phyloP scores from a whole-genome alignment of 2,113 vertebrate species.

The Neofelis nebulosa region DNA sequence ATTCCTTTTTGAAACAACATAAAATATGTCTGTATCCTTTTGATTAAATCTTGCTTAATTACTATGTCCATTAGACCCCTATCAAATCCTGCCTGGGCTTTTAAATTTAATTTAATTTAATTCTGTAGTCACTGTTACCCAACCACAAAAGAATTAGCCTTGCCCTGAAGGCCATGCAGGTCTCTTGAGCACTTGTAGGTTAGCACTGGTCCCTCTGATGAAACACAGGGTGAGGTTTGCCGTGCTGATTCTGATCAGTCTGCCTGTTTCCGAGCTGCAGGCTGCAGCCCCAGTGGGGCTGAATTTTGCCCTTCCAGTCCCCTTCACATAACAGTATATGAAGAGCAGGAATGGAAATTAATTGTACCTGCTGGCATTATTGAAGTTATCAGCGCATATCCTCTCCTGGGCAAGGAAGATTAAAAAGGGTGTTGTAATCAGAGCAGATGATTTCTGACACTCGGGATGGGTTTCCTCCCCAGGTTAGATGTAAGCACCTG shows the following conservation, averaged over 20 bases:
- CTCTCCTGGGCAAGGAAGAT: constrained; percentile 39
- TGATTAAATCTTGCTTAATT: constrained; percentile 48
- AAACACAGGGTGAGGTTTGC: background rate
- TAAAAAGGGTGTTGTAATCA: constrained; percentile 23
- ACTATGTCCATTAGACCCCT: constrained; percentile 20
- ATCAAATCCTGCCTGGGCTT: constrained; percentile 35
- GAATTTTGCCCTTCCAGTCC: constrained; percentile 57
- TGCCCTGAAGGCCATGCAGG: background rate
- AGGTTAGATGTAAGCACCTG: background rate
- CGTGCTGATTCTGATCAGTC: background rate
- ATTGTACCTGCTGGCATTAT: constrained; percentile 45
- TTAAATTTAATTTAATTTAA: constrained; percentile 35
- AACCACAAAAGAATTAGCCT: background rate
- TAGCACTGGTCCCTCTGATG: background rate
- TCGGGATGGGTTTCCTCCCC: background rate
- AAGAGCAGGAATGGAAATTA: constrained; percentile 49
- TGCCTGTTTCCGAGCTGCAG: background rate
- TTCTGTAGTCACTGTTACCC: constrained; percentile 4
- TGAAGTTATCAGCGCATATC: constrained; percentile 27
- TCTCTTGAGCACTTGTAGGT: background rate
- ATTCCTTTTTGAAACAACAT: constrained; percentile 44
- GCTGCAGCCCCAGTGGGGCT: constrained; percentile 45
- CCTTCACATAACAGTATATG: constrained; percentile 38
- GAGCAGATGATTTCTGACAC: constrained; percentile 30
- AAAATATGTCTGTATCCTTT: constrained; percentile 31